Percentiles rank a stretch among this genome's conserved stretches.
Conservation (phyloP, 2,888 invertebrate species). For the Cantharis flavilabris region DNA sequence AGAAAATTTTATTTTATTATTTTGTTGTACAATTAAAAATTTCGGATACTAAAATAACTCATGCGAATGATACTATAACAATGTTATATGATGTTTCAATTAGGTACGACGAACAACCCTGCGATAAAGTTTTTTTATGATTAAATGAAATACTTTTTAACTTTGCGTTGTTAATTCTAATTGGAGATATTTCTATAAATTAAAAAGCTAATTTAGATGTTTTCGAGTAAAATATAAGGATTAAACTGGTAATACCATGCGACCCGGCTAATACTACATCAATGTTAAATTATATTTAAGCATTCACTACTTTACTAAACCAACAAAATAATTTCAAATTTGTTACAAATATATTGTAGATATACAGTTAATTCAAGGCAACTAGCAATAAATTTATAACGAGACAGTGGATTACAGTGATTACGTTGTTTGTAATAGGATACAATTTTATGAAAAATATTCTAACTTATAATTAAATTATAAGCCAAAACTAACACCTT, state of each 20-base stretch:
- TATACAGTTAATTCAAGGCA: conserved; percentile 8
- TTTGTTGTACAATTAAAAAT: too few species aligned
- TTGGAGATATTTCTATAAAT: background rate
- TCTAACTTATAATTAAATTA: background rate
- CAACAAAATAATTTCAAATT: conserved; percentile 13
- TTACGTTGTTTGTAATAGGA: background rate
- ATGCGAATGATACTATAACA: too few species aligned
- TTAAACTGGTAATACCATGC: background rate
- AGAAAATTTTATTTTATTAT: too few species aligned
- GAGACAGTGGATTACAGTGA: conserved; percentile 3
- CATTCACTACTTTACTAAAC: conserved; percentile 10
- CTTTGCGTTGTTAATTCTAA: background rate
- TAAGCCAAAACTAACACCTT: background rate
- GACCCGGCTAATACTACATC: background rate
- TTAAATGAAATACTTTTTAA: background rate
- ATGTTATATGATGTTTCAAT: too few species aligned
- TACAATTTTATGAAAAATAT: background rate
- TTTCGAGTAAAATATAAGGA: background rate
- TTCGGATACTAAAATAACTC: too few species aligned
- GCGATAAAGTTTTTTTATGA: too few species aligned
- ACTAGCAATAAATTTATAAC: conserved; percentile 12
- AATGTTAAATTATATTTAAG: conserved; percentile 4
- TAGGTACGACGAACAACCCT: too few species aligned
- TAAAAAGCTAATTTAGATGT: background rate
- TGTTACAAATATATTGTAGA: conserved; percentile 13